A percentile compares a stretch with the other conserved stretches of the same genome.
These are phyloP conservation scores for Campoplex nolae DNA, from an alignment of 2,888 invertebrate species.

Conservation along the genomic window DNA sequence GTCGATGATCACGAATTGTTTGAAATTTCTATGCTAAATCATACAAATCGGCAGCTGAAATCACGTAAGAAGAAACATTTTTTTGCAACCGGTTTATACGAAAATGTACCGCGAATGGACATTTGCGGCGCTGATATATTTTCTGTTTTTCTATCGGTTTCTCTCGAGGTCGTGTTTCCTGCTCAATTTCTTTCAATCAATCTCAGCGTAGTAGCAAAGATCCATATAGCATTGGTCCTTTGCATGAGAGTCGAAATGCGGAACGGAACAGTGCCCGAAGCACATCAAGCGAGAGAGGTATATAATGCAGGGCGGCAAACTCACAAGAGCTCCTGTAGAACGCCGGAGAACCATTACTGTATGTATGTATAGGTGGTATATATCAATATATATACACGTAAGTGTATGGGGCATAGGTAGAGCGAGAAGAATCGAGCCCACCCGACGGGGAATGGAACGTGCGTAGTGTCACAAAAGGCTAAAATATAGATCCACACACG, in stretches of 20 bases:
- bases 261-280: conserved; percentile 48
- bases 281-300: conserved; percentile 44
- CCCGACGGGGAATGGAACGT: conserved; percentile 67
- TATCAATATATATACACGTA: not conserved
- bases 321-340: conserved; percentile 29
- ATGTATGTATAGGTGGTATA: not conserved
- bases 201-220: conserved; percentile 1
- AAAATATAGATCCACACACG: conserved; percentile 58
- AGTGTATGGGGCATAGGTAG: conserved; percentile 21
- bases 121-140: not conserved
- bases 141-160: not conserved
- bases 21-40: not conserved
- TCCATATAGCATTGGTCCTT: conserved; percentile 49
- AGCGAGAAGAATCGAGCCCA: conserved; percentile 54
- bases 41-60: not conserved
- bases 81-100: not conserved
- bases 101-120: not conserved
- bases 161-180: not conserved
- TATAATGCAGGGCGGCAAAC: conserved; percentile 29
- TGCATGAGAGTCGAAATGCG: conserved; percentile 56
- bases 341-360: conserved; percentile 15
- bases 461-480: conserved; percentile 75
- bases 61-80: not conserved
- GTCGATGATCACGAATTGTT: not conserved
- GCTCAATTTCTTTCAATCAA: conserved; percentile 24